Percentiles rank a stretch among this genome's conserved stretches.
These are phyloP conservation scores for Zalophus californianus DNA, from an alignment of 2,797 vertebrate genomes.

Conservation along the genomic window DNA sequence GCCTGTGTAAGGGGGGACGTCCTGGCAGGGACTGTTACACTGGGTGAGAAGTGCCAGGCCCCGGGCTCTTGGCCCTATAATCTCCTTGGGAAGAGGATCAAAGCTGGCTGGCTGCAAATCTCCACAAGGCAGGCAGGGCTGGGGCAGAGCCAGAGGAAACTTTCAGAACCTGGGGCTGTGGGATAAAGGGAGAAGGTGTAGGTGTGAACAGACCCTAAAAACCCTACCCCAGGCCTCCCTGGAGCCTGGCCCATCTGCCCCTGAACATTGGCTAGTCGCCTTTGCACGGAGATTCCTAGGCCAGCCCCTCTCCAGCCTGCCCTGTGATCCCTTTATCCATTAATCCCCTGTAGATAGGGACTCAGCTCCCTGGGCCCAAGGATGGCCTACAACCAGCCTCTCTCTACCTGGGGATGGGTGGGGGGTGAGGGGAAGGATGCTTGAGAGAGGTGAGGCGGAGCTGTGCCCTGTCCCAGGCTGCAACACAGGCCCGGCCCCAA, in stretches of 20 bases:
- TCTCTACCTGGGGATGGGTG: background rate
- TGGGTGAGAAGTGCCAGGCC: background rate
- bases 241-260: background rate
- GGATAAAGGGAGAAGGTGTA: background rate
- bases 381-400: background rate
- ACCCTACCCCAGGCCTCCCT: background rate
- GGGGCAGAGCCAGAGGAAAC: background rate
- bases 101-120: background rate
- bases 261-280: background rate
- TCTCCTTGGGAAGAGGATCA: background rate
- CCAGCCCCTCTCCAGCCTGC: background rate
- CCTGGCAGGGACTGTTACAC: background rate
- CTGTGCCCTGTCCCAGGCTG: background rate
- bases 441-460: background rate
- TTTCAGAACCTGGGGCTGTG: background rate
- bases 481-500: background rate
- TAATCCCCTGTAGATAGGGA: constrained; percentile 32
- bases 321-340: constrained; percentile 54
- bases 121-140: background rate
- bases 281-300: background rate
- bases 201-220: background rate
- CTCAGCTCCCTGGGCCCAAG: background rate
- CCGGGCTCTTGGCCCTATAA: background rate
- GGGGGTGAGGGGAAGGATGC: background rate
- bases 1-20: background rate